These are phyloP conservation scores for Helarctos malayanus DNA, from an alignment of 2,797 vertebrate genomes.

Conservation along the genomic window DNA sequence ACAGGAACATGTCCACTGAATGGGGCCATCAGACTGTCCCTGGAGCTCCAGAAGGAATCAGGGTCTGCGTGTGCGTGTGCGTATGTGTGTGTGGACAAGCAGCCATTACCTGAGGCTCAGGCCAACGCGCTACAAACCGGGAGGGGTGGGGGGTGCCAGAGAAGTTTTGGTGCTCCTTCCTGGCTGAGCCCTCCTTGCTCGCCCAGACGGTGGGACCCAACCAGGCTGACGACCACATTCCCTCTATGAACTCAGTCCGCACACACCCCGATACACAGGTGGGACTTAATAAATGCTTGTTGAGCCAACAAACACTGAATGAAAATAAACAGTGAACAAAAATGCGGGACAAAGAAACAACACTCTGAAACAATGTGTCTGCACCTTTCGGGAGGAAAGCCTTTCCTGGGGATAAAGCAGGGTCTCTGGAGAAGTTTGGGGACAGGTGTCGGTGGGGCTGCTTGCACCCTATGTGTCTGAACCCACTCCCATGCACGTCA, in stretches of 20 bases:
- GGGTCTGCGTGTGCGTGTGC: neutral
- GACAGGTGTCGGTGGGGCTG: too few relatives aligned
- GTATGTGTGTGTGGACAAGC: neutral
- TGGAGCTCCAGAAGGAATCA: neutral
- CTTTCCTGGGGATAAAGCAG: neutral
- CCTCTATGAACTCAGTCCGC: neutral
- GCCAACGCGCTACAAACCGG: neutral
- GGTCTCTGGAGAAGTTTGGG: neutral
- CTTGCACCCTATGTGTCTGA: neutral
- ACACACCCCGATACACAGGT: neutral
- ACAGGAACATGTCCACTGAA: neutral
- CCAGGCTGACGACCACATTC: neutral
- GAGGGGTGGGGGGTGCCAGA: neutral
- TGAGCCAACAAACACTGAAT: neutral
- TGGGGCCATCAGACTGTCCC: neutral
- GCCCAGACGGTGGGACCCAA: neutral
- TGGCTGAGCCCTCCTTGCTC: neutral
- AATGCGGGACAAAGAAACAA: constrained; percentile 26
- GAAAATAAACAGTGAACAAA: constrained; percentile 7
- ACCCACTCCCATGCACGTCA: neutral
- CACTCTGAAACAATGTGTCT: neutral
- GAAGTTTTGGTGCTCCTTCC: neutral
- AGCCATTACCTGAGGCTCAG: neutral
- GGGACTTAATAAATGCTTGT: neutral
- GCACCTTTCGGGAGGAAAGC: neutral